Conservation (phyloP, 1,140 invertebrate species). For the Vanessa tameamea region DNA sequence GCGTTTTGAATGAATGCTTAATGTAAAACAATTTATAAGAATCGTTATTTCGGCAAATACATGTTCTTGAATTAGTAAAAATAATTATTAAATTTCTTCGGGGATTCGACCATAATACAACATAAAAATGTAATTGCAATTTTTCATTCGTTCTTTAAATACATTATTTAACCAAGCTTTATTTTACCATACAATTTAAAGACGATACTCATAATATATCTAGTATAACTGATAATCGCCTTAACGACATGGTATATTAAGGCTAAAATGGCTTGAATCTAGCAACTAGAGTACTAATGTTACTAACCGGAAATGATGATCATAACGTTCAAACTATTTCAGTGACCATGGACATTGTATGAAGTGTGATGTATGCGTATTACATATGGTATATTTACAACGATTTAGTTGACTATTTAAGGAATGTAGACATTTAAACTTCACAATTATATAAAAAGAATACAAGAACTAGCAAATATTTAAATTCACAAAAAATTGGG, state of each 20-base stretch:
- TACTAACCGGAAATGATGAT: constrained; percentile 6
- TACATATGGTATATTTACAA: background rate
- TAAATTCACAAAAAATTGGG: too few species aligned
- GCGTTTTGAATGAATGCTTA: constrained; percentile 3
- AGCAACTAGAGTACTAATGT: constrained; percentile 2
- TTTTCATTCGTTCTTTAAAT: constrained; percentile 1
- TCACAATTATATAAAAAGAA: too few species aligned
- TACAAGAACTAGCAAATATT: too few species aligned
- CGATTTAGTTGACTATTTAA: background rate
- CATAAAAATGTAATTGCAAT: background rate
- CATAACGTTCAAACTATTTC: background rate
- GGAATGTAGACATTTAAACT: background rate
- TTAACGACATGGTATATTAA: background rate
- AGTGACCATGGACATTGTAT: constrained; percentile 4
- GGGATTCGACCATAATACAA: too few species aligned
- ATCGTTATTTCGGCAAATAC: background rate
- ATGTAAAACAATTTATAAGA: background rate
- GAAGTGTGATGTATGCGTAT: background rate
- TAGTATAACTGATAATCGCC: background rate
- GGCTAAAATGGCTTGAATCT: constrained; percentile 5
- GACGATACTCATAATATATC: background rate
- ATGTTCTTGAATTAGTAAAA: background rate
- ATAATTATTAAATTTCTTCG: background rate
- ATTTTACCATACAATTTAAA: background rate
- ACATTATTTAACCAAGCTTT: background rate